Evolutionary conservation across 2,797 vertebrate species (phyloP).

Genomic region (Siniperca undulata): DNA sequence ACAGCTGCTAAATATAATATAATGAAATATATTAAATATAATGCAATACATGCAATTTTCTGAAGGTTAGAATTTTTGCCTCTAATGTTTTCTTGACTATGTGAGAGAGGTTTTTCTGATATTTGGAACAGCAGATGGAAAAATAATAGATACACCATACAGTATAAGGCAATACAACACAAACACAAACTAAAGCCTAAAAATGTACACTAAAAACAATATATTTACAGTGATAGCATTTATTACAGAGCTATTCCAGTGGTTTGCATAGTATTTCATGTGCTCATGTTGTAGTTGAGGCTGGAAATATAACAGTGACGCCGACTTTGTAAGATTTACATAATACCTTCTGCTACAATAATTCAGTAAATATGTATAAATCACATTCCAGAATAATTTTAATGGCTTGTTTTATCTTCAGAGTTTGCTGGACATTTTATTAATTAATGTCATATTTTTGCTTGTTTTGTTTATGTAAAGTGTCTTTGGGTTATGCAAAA

Average conservation of each 20-base stretch:
- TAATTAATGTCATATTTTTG: no score
- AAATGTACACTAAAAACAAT: background rate
- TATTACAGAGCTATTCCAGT: background rate
- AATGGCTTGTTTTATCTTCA: background rate
- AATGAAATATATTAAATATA: background rate
- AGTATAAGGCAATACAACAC: background rate
- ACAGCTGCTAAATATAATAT: background rate
- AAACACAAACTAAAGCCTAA: background rate
- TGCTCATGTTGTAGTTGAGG: background rate
- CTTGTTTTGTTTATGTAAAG: background rate
- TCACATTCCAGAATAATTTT: background rate
- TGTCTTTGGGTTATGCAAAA: background rate
- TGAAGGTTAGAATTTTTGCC: background rate
- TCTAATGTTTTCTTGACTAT: background rate
- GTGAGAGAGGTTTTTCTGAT: background rate
- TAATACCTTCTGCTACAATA: background rate
- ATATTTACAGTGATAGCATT: background rate
- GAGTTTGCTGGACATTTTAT: background rate
- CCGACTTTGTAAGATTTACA: background rate
- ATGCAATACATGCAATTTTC: background rate
- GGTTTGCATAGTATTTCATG: background rate
- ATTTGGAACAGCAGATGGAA: background rate
- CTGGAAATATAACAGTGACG: background rate
- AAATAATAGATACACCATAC: background rate
- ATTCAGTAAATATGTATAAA: background rate